Conservation (phyloP, 2,888 invertebrate species). For the Sphaerophoria taeniata region DNA sequence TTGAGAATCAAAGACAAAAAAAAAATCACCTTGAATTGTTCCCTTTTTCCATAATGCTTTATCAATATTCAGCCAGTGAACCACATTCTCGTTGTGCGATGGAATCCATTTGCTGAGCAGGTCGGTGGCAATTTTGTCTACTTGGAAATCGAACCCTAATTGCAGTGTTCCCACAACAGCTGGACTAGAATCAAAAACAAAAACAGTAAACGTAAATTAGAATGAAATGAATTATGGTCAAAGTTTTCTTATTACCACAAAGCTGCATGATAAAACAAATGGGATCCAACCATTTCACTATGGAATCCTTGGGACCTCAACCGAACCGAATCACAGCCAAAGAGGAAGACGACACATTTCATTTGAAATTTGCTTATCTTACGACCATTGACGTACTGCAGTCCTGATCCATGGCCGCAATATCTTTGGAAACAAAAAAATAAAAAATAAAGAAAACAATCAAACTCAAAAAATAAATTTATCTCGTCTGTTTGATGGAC, state of each 20-base stretch:
- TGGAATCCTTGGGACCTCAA: conserved; percentile 82
- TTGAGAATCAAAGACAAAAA: not conserved
- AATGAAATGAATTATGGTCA: not conserved
- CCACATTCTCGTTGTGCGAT: conserved; percentile 78
- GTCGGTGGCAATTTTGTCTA: conserved; percentile 83
- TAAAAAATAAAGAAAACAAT: not conserved
- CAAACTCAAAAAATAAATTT: not conserved
- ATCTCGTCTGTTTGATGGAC: not conserved
- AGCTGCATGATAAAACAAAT: conserved; percentile 83
- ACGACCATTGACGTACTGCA: conserved; percentile 85
- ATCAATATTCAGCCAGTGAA: conserved; percentile 83
- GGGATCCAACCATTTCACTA: conserved; percentile 83
- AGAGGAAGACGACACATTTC: conserved; percentile 85
- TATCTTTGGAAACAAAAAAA: conserved; percentile 83
- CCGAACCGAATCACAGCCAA: conserved; percentile 86
- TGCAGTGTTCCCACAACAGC: conserved; percentile 84
- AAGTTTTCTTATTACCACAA: conserved; percentile 76
- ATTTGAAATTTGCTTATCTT: conserved; percentile 84
- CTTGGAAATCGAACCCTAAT: conserved; percentile 84
- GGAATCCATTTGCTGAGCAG: conserved; percentile 84
- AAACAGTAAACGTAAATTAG: not conserved
- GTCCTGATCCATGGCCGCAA: conserved; percentile 88
- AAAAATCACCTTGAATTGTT: conserved; percentile 76
- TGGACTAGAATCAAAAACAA: conserved; percentile 80
- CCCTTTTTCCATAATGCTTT: conserved; percentile 82